A percentile compares a stretch with the other conserved stretches of the same genome.
Conservation (phyloP, 2,797 vertebrate species). For the Paedocypris micromegethes region DNA sequence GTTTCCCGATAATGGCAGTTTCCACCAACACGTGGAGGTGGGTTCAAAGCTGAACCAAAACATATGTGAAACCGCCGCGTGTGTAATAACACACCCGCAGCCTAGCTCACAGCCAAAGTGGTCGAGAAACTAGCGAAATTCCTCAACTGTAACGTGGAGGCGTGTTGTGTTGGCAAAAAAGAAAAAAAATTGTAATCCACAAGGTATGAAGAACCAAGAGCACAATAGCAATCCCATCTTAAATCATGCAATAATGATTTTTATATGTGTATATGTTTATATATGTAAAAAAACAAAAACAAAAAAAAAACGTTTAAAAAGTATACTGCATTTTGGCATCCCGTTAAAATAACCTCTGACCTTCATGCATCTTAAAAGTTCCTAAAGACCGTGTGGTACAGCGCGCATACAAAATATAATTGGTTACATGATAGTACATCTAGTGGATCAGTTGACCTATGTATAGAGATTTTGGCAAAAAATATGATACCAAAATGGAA, state of each 20-base stretch:
- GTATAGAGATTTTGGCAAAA: too few species aligned
- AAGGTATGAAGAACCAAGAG: constrained; percentile 13
- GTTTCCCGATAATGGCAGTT: constrained; percentile 33
- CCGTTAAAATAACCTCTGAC: constrained; percentile 15
- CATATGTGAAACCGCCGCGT: constrained; percentile 18
- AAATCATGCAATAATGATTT: constrained; percentile 17
- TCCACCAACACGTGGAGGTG: constrained; percentile 28
- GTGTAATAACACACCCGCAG: constrained; percentile 29
- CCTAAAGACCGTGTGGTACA: neutral
- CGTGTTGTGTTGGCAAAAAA: constrained; percentile 1
- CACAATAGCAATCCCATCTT: constrained; percentile 26
- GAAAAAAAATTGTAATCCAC: constrained; percentile 5
- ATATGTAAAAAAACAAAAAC: constrained; percentile 1
- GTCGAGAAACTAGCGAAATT: constrained; percentile 26
- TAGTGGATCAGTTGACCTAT: neutral
- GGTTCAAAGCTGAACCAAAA: constrained; percentile 30
- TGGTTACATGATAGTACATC: neutral
- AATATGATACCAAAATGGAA: too few species aligned
- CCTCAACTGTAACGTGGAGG: constrained; percentile 11
- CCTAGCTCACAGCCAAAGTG: constrained; percentile 29
- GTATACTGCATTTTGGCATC: constrained; percentile 1
- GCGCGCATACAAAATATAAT: neutral
- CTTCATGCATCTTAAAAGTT: neutral
- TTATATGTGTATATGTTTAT: too few species aligned
- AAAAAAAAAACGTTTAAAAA: constrained; percentile 2